Evolutionary conservation across 2,888 invertebrate genomes (phyloP), one percentile per base, ranked within the genome.

Genomic region (Lamellibrachia columna): DNA sequence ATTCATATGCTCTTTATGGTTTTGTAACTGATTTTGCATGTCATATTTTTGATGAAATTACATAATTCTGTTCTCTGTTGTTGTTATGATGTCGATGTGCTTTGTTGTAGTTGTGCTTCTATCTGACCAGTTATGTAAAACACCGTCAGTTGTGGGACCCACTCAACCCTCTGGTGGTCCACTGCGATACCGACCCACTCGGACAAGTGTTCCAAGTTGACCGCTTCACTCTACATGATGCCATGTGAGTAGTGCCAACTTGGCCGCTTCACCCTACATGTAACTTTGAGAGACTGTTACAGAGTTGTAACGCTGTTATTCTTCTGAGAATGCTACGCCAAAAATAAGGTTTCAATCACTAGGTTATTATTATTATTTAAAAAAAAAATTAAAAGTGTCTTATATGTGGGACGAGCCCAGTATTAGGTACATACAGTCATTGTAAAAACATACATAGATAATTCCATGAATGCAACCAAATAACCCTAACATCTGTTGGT

Each of bases 61-160:
- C 40, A 40, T 40, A 0, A n/a, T 75, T 75, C 6, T 75, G 75
- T 1, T 55, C 3, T n/a, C n/a, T 55, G 3, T 9, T 55, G 55
- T 9, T 90, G 90, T 90, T 90, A 8, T 28, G 8, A 90, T 40
- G 52, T 90, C 15, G 28, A 90, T 52, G 90, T 90, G 7, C n/a
- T 15, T 40, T 52, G 52, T 91, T 91, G 91, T 53, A 91, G 91
- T 52, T 91, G 91, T 91, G 91, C 22, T 6, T n/a, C 91, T 91
- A 40, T 53, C 91, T 91, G 40, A 91, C 52, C 11, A 53, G 22
- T 4, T 91, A 91, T 40, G 53, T 91, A 15, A 91, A 91, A 22
- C 53, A 91, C 91, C 91, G 91, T 11, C 52, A 53, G 91, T 53
- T 91, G 52, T 91, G 53, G 52, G 53, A 91, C 91, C 91, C 91